A percentile compares a stretch with the other conserved stretches of the same genome.
Evolutionary conservation across 2,113 vertebrate species (phyloP).

Genomic region (Oxyura jamaicensis): DNA sequence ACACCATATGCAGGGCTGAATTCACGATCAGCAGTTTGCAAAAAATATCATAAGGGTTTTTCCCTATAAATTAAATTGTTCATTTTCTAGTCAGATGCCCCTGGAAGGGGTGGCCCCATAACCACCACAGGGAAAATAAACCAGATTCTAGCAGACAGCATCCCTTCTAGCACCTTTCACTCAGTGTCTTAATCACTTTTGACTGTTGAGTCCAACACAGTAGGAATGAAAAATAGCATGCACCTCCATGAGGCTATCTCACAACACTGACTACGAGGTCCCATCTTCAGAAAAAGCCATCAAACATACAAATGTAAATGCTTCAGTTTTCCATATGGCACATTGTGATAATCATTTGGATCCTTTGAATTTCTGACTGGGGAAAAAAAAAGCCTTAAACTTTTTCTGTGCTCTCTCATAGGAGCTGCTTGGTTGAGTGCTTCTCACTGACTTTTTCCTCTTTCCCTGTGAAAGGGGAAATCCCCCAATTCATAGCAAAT

Average conservation of each 20-base stretch:
- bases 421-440: neutral
- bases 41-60: neutral
- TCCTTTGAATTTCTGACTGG: neutral
- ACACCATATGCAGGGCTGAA: neutral
- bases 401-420: neutral
- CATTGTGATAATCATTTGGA: neutral
- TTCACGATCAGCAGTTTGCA: neutral
- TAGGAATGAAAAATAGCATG: neutral
- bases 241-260: neutral
- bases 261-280: neutral
- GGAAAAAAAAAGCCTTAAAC: neutral
- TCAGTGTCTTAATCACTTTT: neutral
- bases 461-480: neutral
- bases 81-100: neutral
- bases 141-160: neutral
- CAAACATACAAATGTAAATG: neutral
- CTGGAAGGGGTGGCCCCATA: accelerated
- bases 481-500: neutral
- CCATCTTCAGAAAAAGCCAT: neutral
- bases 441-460: accelerated
- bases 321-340: neutral
- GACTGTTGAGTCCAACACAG: neutral
- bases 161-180: neutral
- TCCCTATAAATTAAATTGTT: neutral
- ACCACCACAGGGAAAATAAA: neutral